phyloP scores from a whole-genome alignment of 2,888 invertebrate genomes.

The Endomychus coccineus region DNA sequence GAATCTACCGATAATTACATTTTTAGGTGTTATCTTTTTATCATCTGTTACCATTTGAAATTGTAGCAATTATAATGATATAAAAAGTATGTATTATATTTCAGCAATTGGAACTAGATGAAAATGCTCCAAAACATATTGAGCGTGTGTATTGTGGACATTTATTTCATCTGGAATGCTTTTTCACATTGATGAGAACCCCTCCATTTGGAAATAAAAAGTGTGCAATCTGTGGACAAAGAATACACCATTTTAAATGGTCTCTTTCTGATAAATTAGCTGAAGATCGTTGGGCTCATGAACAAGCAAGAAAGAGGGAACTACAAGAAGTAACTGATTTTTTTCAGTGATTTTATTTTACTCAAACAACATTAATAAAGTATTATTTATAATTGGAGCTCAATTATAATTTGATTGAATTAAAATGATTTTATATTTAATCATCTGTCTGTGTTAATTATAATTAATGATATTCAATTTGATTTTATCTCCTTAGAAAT shows the following conservation, averaged over 20 bases:
- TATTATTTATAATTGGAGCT: too few species aligned
- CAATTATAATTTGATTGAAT: too few species aligned
- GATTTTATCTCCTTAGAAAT: too few species aligned
- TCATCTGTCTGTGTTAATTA: too few species aligned
- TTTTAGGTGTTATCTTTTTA: too few species aligned
- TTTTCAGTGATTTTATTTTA: conserved; percentile 48
- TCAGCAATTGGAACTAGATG: conserved; percentile 50
- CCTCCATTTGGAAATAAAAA: conserved; percentile 71
- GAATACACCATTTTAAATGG: conserved; percentile 69
- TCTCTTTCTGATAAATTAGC: conserved; percentile 59
- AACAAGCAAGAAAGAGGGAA: conserved; percentile 66
- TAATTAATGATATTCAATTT: too few species aligned
- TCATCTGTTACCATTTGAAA: too few species aligned
- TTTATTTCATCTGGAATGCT: conserved; percentile 61
- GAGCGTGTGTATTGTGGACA: conserved; percentile 69
- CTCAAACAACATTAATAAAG: too few species aligned
- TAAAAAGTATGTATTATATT: conserved; percentile 20
- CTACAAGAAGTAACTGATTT: conserved; percentile 70
- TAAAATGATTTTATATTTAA: too few species aligned
- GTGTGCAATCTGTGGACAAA: conserved; percentile 55
- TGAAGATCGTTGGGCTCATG: conserved; percentile 70
- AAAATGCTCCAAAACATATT: conserved; percentile 52
- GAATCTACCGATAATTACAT: too few species aligned
- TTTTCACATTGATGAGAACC: conserved; percentile 59
- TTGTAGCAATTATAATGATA: conserved; percentile 7